These are phyloP conservation scores for Chaenocephalus aceratus DNA, from an alignment of 2,113 vertebrate species.

Conservation along the genomic window DNA sequence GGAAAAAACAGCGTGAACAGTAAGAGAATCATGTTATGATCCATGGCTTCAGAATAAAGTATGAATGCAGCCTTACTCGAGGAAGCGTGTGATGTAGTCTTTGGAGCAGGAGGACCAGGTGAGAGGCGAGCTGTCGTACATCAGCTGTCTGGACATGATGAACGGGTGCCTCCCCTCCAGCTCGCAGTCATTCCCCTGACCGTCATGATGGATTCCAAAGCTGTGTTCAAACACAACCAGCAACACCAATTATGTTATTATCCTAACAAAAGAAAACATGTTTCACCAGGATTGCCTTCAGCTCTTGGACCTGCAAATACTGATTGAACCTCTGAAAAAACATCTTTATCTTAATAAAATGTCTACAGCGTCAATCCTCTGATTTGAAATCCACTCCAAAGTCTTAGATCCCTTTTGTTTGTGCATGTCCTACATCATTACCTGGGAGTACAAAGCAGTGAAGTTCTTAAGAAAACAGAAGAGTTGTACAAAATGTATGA, in stretches of 20 bases:
- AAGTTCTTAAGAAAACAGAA: background rate
- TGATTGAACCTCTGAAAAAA: background rate
- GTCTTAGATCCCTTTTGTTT: background rate
- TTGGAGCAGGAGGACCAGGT: slow-evolving; percentile 98
- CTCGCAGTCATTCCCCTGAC: slow-evolving; percentile 97
- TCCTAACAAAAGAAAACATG: background rate
- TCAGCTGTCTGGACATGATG: slow-evolving; percentile 96
- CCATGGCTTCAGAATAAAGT: background rate
- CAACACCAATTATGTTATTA: background rate
- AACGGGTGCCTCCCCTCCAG: slow-evolving; percentile 87
- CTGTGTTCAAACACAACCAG: slow-evolving; percentile 76
- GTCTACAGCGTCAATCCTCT: background rate
- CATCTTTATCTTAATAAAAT: background rate
- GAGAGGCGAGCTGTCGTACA: slow-evolving; percentile 94
- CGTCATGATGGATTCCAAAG: slow-evolving; percentile 97
- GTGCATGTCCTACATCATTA: background rate
- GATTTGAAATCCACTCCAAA: background rate
- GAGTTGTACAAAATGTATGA: background rate
- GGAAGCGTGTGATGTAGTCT: slow-evolving; percentile 97
- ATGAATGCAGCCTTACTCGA: slow-evolving; percentile 89
- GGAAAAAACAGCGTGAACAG: background rate
- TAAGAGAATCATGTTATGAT: background rate
- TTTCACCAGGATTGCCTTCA: background rate
- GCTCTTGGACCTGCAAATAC: background rate
- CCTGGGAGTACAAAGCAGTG: background rate